These are phyloP conservation scores for Gobionotothen gibberifrons DNA, from an alignment of 2,797 vertebrate genomes.

Conservation along the genomic window DNA sequence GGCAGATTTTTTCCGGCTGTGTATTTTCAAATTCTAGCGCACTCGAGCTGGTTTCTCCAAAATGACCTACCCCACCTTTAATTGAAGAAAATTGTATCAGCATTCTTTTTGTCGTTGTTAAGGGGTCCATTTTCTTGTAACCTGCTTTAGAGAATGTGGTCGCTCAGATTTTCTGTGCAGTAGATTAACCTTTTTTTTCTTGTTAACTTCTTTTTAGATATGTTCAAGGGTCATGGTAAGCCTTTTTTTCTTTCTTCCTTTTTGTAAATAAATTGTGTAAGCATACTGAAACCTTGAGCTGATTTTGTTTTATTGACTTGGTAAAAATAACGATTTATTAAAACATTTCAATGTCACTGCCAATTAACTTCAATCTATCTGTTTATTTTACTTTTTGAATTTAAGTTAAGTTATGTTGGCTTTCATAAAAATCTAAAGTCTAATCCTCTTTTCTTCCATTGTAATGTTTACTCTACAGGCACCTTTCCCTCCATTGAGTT, in stretches of 20 bases:
- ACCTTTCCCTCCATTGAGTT: constrained; percentile 8
- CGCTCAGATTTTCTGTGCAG: background rate
- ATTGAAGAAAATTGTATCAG: no score
- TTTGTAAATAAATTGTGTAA: constrained; percentile 2
- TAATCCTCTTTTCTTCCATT: background rate
- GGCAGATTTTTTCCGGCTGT: no score
- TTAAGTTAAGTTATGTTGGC: background rate
- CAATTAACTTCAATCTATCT: background rate
- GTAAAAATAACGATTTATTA: background rate
- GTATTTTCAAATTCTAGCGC: no score
- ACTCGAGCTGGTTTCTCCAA: no score
- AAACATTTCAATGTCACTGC: background rate
- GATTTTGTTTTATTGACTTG: no score
- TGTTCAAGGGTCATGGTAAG: background rate
- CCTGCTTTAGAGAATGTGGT: background rate
- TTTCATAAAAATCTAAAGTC: background rate
- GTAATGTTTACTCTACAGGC: constrained; percentile 33
- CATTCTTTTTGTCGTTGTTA: no score
- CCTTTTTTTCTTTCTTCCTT: background rate
- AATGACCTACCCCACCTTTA: no score
- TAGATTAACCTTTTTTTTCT: background rate
- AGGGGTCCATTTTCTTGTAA: no score
- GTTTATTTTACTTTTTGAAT: background rate
- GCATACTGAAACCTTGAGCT: background rate
- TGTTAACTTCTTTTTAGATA: constrained; percentile 13